These are phyloP conservation scores for Strigops habroptila DNA, from an alignment of 2,113 vertebrate species.

Conservation along the genomic window DNA sequence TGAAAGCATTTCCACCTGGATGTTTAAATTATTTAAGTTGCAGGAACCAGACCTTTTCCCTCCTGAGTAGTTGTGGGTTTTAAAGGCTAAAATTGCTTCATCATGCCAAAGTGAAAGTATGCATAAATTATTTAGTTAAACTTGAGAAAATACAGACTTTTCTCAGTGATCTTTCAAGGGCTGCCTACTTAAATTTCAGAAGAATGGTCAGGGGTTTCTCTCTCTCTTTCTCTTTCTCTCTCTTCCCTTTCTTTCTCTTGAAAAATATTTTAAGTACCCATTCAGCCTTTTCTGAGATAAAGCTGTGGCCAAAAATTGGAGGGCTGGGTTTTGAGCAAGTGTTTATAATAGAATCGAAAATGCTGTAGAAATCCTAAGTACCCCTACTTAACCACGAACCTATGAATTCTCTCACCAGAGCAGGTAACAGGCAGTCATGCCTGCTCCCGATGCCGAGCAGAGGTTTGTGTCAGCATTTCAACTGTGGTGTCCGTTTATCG, in stretches of 20 bases:
- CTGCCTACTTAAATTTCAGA: slow-evolving; percentile 85
- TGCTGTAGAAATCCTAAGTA: slow-evolving; percentile 35
- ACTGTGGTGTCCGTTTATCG: not conserved
- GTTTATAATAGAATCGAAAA: slow-evolving; percentile 49
- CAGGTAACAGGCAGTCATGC: slow-evolving; percentile 11
- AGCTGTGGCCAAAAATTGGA: slow-evolving; percentile 66
- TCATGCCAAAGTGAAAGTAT: slow-evolving; percentile 93
- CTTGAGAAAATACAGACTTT: slow-evolving; percentile 88
- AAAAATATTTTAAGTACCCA: slow-evolving; percentile 72
- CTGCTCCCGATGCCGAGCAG: not conserved
- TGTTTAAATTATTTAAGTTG: slow-evolving; percentile 93
- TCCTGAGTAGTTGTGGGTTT: slow-evolving; percentile 86
- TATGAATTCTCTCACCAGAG: slow-evolving; percentile 14
- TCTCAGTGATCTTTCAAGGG: slow-evolving; percentile 81
- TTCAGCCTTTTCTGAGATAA: slow-evolving; percentile 58
- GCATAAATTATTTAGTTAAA: slow-evolving; percentile 97
- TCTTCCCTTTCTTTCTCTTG: slow-evolving; percentile 60
- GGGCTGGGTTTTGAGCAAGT: slow-evolving; percentile 42
- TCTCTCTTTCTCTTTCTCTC: not conserved
- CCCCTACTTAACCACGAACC: slow-evolving; percentile 17
- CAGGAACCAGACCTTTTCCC: slow-evolving; percentile 89
- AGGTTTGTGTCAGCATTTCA: slow-evolving; percentile 4
- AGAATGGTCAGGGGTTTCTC: slow-evolving; percentile 66
- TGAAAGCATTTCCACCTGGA: slow-evolving; percentile 90
- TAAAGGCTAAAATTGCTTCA: slow-evolving; percentile 97